Conservation (phyloP, 1,140 invertebrate species). For the Leptopilina boulardi region DNA sequence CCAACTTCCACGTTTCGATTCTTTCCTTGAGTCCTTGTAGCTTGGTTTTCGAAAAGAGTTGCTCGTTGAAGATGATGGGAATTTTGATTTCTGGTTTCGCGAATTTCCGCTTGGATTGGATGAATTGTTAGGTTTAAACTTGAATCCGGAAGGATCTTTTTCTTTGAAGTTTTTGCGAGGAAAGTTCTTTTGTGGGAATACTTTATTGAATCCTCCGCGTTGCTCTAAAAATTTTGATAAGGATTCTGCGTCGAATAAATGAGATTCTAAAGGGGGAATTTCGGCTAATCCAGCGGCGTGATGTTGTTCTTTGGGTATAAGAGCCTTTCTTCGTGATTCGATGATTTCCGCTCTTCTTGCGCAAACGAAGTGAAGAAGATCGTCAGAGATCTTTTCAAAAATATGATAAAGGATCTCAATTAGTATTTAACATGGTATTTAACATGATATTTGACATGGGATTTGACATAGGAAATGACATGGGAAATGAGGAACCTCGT, state of each 20-base stretch:
- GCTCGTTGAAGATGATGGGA: not conserved
- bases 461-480: too few relatives aligned
- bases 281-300: constrained; percentile 39
- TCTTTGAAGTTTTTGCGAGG: constrained; percentile 15
- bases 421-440: too few relatives aligned
- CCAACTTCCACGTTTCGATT: not conserved
- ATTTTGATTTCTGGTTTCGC: not conserved
- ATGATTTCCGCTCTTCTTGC: constrained; percentile 44
- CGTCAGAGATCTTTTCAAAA: constrained; percentile 40
- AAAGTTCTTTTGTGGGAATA: constrained; percentile 10
- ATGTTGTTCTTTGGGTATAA: not conserved
- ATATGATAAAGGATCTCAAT: too few relatives aligned
- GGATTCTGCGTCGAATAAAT: constrained; percentile 41
- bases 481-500: too few relatives aligned
- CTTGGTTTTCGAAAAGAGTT: not conserved
- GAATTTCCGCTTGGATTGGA: not conserved
- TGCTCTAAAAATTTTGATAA: constrained; percentile 43
- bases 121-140: not conserved
- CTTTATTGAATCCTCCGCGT: constrained; percentile 36
- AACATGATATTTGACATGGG: too few relatives aligned
- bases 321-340: constrained; percentile 10
- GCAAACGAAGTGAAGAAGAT: constrained; percentile 42
- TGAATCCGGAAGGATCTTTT: not conserved
- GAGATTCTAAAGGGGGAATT: constrained; percentile 42
- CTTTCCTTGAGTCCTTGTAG: not conserved